Base-by-base conservation (phyloP, 2,888 invertebrate genomes). In the Dilophus febrilis region DNA sequence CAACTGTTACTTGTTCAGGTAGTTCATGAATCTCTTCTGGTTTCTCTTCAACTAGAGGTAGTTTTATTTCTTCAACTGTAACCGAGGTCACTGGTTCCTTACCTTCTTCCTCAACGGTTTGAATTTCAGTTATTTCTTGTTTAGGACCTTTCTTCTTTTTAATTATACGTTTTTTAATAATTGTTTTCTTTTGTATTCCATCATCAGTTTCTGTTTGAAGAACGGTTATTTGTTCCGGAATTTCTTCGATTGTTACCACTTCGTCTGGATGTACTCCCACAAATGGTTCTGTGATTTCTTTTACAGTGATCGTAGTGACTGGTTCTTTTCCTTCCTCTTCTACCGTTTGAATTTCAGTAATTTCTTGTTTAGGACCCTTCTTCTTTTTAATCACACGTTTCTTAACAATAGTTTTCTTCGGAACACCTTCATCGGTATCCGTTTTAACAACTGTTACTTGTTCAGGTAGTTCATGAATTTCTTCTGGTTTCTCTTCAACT, bases 271-370 rank as follows among this genome's bases (percentile, higher is more conserved):
- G 35, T 39, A 48, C 48, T 14, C 38, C 41, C 12, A 12, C 34
- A 17, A 16, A 14, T 12, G 42, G 43, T 35, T 17, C 32, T 7
- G 46, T 40, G 26, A 29, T 37, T 40, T 51, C 49, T 44, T 51
- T 45, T 31, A 49, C 50, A 4, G 49, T 48, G 8, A 59, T 52
- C 4, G 56, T 55, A 1, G 53, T 55, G 33, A 57, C 47, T 4
- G 58, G 59, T 14, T 57, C 47, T 44, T 58, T 52, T 10, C 54
- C 59, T 45, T 60, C 61, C 49, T 60, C 56, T 45, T 53, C 52
- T 14, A 59, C 51, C 4, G 60, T 61, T 27, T 57, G 49, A 38
- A 61, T 58, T 50, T 59, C 55, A 1, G 59, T 62, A 14, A 58
- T 49, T 47, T 64, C 57, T 35, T 58, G 49, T 50, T 56, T 57